Evolutionary conservation across 2,113 vertebrate genomes (phyloP).

Genomic region (Peromyscus californicus): DNA sequence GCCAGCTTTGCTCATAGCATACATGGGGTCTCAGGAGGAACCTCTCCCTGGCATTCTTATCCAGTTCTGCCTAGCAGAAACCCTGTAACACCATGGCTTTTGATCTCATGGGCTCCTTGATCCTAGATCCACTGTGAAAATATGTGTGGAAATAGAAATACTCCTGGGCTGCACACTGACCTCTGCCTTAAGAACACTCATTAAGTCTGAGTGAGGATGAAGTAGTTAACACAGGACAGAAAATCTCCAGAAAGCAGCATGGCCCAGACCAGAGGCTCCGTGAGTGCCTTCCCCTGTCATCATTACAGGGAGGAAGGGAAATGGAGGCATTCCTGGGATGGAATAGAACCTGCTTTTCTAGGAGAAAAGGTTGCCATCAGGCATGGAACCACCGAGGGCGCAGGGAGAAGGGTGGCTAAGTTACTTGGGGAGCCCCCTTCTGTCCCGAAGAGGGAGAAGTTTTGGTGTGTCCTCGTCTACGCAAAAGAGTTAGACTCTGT

Average conservation of each 20-base stretch:
- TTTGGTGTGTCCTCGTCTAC: background rate
- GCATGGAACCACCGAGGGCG: background rate
- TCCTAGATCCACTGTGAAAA: background rate
- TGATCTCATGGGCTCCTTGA: background rate
- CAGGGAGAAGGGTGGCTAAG: background rate
- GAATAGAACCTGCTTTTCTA: background rate
- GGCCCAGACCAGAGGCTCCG: background rate
- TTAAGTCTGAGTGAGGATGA: background rate
- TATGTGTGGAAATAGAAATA: background rate
- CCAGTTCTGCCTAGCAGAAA: background rate
- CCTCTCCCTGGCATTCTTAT: accelerated
- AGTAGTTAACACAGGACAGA: background rate
- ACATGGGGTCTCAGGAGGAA: background rate
- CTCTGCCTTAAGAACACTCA: background rate
- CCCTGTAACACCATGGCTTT: background rate
- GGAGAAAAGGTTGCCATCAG: background rate
- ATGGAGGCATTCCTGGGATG: background rate
- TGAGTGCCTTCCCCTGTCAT: background rate
- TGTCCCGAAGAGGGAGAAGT: accelerated
- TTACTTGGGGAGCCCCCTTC: background rate
- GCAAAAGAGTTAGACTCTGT: background rate
- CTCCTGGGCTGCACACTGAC: background rate
- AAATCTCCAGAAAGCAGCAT: background rate
- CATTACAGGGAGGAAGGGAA: background rate
- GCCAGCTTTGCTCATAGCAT: background rate